A percentile compares a stretch with the other conserved stretches of the same genome.
Conservation (phyloP, 1,140 invertebrate genomes). For the Papilio glaucus region DNA sequence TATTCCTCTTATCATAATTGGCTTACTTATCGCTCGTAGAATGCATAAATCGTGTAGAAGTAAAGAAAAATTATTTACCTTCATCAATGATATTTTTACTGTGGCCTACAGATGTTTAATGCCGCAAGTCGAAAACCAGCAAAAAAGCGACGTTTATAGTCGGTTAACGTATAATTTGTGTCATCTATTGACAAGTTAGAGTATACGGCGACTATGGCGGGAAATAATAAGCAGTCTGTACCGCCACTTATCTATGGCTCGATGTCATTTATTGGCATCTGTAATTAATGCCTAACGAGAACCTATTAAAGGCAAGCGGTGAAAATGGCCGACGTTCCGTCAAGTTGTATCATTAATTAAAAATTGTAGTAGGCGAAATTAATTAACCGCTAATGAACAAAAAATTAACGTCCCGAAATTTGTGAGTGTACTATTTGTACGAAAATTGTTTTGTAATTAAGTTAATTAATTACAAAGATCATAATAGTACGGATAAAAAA, state of each 20-base stretch:
- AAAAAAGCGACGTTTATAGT: neutral
- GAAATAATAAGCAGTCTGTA: neutral
- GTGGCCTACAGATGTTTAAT: neutral
- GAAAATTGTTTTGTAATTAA: constrained; percentile 20
- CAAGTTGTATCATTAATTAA: neutral
- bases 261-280: constrained; percentile 19
- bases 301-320: constrained; percentile 36
- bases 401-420: neutral
- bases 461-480: constrained; percentile 3
- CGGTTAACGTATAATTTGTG: constrained; percentile 22
- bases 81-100: neutral
- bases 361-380: constrained; percentile 1
- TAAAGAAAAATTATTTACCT: neutral
- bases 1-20: constrained; percentile 14
- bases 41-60: neutral
- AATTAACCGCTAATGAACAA: constrained; percentile 18
- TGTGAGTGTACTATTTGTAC: constrained; percentile 1
- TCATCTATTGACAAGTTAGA: constrained; percentile 15
- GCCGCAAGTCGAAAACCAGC: neutral
- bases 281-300: constrained; percentile 37
- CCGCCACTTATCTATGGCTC: constrained; percentile 12
- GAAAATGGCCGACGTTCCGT: constrained; percentile 20
- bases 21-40: neutral
- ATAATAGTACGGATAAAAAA: constrained; percentile 17
- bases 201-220: neutral